Evolutionary conservation across 2,888 invertebrate species (phyloP).

Genomic region (Parelbella ahira): DNA sequence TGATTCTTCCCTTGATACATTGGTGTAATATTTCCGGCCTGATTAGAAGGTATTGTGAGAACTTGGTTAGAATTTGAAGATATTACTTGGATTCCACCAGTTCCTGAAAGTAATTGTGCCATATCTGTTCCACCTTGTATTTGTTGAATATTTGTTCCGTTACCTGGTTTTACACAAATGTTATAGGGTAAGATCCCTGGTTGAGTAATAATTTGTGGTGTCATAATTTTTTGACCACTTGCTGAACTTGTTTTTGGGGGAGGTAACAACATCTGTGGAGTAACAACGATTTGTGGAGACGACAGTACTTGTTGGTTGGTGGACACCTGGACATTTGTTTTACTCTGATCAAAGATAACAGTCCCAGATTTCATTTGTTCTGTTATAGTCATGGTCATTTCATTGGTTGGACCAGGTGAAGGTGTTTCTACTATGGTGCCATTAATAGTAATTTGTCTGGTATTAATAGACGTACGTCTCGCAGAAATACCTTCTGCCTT

Average conservation of each 20-base stretch:
- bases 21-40: conserved; percentile 51
- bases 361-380: conserved; percentile 76
- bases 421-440: conserved; percentile 78
- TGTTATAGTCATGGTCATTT: conserved; percentile 75
- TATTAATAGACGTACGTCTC: conserved; percentile 73
- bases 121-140: conserved; percentile 66
- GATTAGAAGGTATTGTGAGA: conserved; percentile 68
- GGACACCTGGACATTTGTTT: conserved; percentile 71
- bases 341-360: conserved; percentile 71
- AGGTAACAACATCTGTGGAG: conserved; percentile 73
- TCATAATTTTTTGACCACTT: conserved; percentile 62
- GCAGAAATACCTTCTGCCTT: conserved; percentile 75
- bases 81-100: conserved; percentile 74
- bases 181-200: conserved; percentile 69
- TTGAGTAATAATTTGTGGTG: conserved; percentile 71
- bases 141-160: conserved; percentile 64
- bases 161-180: conserved; percentile 73
- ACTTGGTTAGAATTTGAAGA: conserved; percentile 77
- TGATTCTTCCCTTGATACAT: conserved; percentile 73
- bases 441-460: conserved; percentile 75
- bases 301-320: conserved; percentile 68
- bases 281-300: conserved; percentile 75
- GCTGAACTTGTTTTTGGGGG: conserved; percentile 68
- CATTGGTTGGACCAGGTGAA: conserved; percentile 73
- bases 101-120: conserved; percentile 65